These are phyloP conservation scores for Clavelina lepadiformis DNA, from an alignment of 23 tunicate genomes.

Conservation along the genomic window DNA sequence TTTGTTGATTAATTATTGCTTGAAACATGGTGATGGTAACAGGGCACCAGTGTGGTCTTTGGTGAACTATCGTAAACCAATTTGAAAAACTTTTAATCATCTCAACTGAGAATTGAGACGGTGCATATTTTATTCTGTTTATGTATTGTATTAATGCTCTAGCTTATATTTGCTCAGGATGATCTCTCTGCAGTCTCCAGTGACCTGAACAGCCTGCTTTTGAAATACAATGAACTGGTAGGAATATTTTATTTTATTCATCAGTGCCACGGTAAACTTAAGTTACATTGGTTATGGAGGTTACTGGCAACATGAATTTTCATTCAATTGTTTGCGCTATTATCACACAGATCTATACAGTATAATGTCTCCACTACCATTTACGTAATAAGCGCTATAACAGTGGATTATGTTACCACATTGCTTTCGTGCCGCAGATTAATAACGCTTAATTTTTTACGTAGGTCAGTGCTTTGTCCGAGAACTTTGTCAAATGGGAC, in stretches of 20 bases:
- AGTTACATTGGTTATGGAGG: no score
- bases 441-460: neutral
- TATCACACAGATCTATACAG: no score
- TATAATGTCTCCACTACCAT: no score
- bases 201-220: slow-evolving; percentile 8
- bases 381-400: no score
- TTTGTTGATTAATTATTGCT: neutral
- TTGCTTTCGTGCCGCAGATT: neutral
- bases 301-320: no score
- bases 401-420: no score
- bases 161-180: neutral
- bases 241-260: neutral
- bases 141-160: neutral
- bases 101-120: no score
- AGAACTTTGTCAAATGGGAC: slow-evolving; percentile 31
- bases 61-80: no score
- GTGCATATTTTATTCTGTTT: neutral
- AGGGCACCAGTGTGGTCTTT: neutral
- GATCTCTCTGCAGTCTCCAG: slow-evolving; percentile 3
- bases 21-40: neutral
- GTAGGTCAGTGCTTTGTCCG: no score
- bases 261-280: no score
- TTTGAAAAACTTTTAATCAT: no score
- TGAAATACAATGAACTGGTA: slow-evolving; percentile 30
- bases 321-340: no score